Evolutionary conservation across 37 sponge, comb jelly and placozoan genomes (phyloP).

Genomic region (Amphimedon queenslandica): DNA sequence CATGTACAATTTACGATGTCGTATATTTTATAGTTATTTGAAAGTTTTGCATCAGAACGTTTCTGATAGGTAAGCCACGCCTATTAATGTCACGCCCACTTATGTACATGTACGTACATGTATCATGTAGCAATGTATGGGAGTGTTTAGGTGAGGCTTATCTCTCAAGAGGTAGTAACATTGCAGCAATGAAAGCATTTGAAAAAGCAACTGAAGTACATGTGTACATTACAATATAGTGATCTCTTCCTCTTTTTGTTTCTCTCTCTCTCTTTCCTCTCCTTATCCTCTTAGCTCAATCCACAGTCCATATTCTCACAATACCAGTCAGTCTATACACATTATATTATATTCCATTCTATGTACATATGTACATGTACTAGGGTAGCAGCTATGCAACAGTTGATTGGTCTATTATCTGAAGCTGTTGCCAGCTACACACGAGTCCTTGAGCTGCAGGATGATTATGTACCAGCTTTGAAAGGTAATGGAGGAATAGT

Average conservation of each 20-base stretch:
- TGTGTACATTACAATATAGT: slow-evolving; percentile 6
- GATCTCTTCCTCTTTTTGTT: no score
- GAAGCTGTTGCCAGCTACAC: slow-evolving; percentile 62
- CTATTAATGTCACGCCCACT: not conserved
- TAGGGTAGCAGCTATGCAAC: slow-evolving; percentile 63
- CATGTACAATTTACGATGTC: not conserved
- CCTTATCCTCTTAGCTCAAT: slow-evolving; percentile 38
- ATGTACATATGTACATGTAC: not conserved
- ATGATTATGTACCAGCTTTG: slow-evolving; percentile 66
- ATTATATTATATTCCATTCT: not conserved
- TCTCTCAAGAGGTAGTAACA: slow-evolving; percentile 65
- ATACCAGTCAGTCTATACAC: slow-evolving; percentile 34
- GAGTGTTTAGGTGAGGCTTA: slow-evolving; percentile 88
- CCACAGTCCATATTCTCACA: slow-evolving; percentile 55
- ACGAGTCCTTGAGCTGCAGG: slow-evolving; percentile 34
- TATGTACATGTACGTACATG: not conserved
- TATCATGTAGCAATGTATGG: slow-evolving; percentile 52
- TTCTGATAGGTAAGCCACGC: slow-evolving; percentile 24
- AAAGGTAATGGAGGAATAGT: slow-evolving; percentile 45
- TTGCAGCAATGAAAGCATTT: slow-evolving; percentile 73
- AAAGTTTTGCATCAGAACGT: slow-evolving; percentile 20
- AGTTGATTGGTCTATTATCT: slow-evolving; percentile 23
- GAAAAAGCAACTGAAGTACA: slow-evolving; percentile 56
- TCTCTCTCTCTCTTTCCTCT: not conserved
- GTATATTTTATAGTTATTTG: slow-evolving; percentile 29